Evolutionary conservation across 2,797 vertebrate genomes (phyloP), one percentile per base, ranked within the genome.

Genomic region (Streptopelia turtur): DNA sequence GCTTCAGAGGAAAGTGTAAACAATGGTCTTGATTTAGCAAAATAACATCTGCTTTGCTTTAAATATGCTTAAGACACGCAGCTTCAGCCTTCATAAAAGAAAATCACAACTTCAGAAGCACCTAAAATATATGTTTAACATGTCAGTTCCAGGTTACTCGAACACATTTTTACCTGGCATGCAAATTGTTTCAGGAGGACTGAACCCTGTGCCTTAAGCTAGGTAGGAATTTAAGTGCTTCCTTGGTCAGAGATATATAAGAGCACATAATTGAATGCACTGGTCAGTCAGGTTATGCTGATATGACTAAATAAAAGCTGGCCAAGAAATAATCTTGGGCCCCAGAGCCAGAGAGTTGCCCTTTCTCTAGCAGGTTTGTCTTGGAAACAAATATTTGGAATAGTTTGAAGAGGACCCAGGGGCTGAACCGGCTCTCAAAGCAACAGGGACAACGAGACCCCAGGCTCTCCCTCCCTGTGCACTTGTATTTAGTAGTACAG

Each of bases 311-410:
- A 87, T 63, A 90, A 89, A 96, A 92, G 83, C 39, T 6, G 10
- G 68, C 56, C 71, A 87, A 89, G 89, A 83, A 57, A 56, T 0
- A 1, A 47, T 77, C 60, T 74, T 20, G 27, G 52, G 74, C 81
- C 80, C 21, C 31, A 68, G 24, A 43, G 74, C 35, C 52, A 59
- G 68, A 50, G 20, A 89, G 49, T 59, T 90, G 56, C 66, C 74
- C 78, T 90, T 93, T 87, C 70, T 94, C 68, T 53, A 15, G 28
- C 53, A 90, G 71, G 45, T 94, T 92, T 92, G 81, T 87, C 92
- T 83, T 83, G 35, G 83, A 94, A 95, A 92, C 39, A 93, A 93
- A 95, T 92, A 95, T 79, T 89, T 95, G 90, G 64, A 93, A 92
- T 95, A 95, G 60, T 92, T 95, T 0, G 0, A 87, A 87, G 68